A percentile compares a stretch with the other conserved stretches of the same genome.
phyloP scores from a whole-genome alignment of 2,797 vertebrate species.

The Acipenser ruthenus region DNA sequence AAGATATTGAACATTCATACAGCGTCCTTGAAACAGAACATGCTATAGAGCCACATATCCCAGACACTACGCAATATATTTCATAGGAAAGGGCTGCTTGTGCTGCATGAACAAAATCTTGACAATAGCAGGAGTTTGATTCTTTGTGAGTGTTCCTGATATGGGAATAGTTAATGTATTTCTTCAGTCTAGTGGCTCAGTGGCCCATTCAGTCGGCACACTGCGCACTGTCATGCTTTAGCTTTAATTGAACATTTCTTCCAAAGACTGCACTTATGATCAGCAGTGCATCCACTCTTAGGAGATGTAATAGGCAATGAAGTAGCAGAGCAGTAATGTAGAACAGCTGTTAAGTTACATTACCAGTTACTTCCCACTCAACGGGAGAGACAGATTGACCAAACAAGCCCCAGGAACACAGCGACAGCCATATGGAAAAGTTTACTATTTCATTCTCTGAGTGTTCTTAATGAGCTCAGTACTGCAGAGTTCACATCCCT shows the following conservation, averaged over 20 bases:
- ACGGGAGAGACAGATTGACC: slow-evolving; percentile 14
- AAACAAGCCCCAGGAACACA: slow-evolving; percentile 7
- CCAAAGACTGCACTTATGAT: not conserved
- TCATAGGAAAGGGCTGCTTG: no score
- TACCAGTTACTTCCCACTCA: slow-evolving; percentile 8
- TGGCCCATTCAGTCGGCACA: no score
- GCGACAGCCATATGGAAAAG: slow-evolving; percentile 11
- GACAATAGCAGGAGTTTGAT: no score
- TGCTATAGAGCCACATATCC: no score
- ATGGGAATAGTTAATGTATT: slow-evolving; percentile 17
- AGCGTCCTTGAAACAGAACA: no score
- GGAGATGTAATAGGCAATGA: not conserved
- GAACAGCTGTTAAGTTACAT: slow-evolving; percentile 8
- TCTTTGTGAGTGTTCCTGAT: not conserved
- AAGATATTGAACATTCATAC: no score
- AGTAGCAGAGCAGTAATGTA: not conserved
- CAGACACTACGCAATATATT: no score
- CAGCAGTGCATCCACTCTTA: not conserved
- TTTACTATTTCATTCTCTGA: not conserved
- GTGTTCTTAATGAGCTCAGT: slow-evolving; percentile 30
- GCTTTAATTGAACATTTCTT: slow-evolving; percentile 3
- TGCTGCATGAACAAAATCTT: no score
- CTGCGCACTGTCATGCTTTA: not conserved
- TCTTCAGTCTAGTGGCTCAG: not conserved
- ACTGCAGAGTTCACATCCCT: slow-evolving; percentile 28